Percentiles rank a stretch among this genome's conserved stretches.
These are phyloP conservation scores for Propithecus coquereli DNA, from an alignment of 2,113 vertebrate species.

Conservation along the genomic window DNA sequence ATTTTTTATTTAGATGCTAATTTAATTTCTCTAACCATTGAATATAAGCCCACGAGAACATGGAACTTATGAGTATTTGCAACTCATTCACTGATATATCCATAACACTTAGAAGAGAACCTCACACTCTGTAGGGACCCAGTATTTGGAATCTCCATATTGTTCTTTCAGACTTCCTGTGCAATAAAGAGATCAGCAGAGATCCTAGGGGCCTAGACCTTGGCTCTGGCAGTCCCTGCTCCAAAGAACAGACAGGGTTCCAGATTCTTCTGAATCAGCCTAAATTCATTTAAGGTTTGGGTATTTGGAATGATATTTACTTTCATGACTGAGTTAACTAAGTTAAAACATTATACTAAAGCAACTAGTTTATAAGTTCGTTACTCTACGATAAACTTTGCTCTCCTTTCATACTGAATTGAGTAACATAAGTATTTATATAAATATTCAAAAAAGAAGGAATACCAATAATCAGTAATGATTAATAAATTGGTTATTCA, in stretches of 20 bases:
- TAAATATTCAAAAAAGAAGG: neutral
- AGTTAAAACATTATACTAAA: constrained; percentile 14
- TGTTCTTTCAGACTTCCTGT: neutral
- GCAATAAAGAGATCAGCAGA: neutral
- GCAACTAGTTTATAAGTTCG: neutral
- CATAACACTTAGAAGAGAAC: neutral
- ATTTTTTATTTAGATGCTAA: neutral
- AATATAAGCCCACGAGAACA: neutral
- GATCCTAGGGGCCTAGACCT: neutral
- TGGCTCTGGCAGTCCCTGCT: neutral
- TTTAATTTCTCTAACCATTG: neutral
- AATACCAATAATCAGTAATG: neutral
- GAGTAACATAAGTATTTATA: neutral
- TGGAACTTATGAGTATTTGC: neutral
- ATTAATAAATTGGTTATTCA: constrained; percentile 10
- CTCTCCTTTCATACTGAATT: neutral
- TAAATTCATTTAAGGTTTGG: neutral
- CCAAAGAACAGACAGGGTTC: neutral
- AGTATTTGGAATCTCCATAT: neutral
- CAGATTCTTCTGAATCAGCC: neutral
- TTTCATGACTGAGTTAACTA: neutral
- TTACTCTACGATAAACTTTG: neutral
- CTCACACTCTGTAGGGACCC: neutral
- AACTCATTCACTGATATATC: neutral
- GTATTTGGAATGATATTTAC: neutral